Evolutionary conservation across 1,140 invertebrate genomes (phyloP).

Genomic region (Musca domestica): DNA sequence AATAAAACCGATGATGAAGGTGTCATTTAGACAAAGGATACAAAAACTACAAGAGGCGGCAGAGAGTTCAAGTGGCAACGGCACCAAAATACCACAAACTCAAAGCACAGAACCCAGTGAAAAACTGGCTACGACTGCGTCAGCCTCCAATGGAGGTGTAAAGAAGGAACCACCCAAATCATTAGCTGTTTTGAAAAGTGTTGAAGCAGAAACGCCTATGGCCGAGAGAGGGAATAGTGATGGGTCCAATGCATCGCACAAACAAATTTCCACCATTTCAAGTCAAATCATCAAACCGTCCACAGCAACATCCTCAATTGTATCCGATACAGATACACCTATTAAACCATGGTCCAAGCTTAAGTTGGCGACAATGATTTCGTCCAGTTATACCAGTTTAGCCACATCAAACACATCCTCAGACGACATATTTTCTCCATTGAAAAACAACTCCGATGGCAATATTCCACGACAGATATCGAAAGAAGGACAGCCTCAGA

Average conservation of each 20-base stretch:
- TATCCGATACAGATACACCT: conserved; percentile 47
- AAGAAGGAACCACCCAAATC: conserved; percentile 2
- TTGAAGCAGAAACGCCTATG: neutral
- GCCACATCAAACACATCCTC: conserved; percentile 41
- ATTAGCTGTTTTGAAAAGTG: neutral
- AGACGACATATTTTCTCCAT: conserved; percentile 36
- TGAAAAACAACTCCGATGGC: conserved; percentile 46
- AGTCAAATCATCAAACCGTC: conserved; percentile 35
- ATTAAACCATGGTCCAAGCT: conserved; percentile 53
- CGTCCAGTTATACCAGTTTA: conserved; percentile 49
- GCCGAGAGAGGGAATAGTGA: neutral
- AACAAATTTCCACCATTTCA: conserved; percentile 32
- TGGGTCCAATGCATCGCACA: conserved; percentile 10
- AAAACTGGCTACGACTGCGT: neutral
- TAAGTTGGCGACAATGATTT: conserved; percentile 50
- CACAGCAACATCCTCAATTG: conserved; percentile 31
- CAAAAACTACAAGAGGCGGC: conserved; percentile 37
- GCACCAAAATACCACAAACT: neutral
- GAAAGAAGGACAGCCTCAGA: conserved; percentile 27
- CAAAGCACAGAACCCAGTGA: neutral
- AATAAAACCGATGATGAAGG: conserved; percentile 48
- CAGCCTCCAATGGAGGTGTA: neutral
- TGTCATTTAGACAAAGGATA: conserved; percentile 48
- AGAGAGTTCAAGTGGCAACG: too few relatives aligned
- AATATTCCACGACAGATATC: conserved; percentile 39